Conservation (phyloP, 2,888 invertebrate species). For the Nomada lathburiana region DNA sequence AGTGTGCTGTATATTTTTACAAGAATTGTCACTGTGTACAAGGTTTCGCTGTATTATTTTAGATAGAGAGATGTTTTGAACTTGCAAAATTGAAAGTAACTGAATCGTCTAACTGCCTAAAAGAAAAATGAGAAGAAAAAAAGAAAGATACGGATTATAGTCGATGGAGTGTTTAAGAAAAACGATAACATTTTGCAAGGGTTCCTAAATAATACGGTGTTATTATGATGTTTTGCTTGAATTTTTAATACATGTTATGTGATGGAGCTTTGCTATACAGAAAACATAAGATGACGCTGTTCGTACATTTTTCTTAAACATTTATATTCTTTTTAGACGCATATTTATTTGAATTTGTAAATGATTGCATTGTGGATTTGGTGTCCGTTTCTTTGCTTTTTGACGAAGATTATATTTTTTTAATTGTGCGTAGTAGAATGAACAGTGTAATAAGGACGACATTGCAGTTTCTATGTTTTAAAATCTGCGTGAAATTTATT, state of each 20-base stretch:
- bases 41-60: constrained; percentile 43
- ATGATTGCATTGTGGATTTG: too few species aligned
- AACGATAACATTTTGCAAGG: constrained; percentile 56
- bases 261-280: background rate
- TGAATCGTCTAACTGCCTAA: constrained; percentile 45
- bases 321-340: constrained; percentile 24
- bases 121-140: background rate
- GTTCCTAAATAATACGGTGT: constrained; percentile 47
- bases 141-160: background rate
- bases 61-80: constrained; percentile 32
- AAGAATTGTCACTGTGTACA: background rate
- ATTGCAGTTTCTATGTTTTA: constrained; percentile 17
- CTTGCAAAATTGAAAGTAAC: constrained; percentile 35
- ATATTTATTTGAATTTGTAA: background rate
- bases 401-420: background rate
- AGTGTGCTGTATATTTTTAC: background rate
- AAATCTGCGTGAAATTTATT: constrained; percentile 24
- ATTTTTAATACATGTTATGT: constrained; percentile 8
- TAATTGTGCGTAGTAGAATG: constrained; percentile 5
- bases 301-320: background rate
- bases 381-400: background rate
- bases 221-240: constrained; percentile 27
- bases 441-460: constrained; percentile 8
- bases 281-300: background rate
- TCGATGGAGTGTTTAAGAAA: background rate